phyloP scores from a whole-genome alignment of 35 echinoderm and acorn worm genomes.

The Heliocidaris erythrogramma region DNA sequence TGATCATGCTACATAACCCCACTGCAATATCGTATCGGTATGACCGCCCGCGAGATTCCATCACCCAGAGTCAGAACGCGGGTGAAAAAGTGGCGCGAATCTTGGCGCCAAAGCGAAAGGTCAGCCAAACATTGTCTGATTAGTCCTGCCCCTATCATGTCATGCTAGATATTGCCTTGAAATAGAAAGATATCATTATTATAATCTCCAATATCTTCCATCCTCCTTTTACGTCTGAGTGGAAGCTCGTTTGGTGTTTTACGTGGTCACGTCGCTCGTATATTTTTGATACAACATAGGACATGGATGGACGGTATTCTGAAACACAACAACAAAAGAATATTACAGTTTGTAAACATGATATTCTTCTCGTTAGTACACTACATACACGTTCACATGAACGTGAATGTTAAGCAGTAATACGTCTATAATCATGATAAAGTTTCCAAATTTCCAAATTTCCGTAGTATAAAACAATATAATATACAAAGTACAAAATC shows the following conservation, averaged over 20 bases:
- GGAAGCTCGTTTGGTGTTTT: neutral
- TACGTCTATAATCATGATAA: too few relatives aligned
- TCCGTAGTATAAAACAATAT: too few relatives aligned
- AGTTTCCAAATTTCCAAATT: too few relatives aligned
- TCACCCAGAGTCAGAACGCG: neutral
- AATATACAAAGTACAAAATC: too few relatives aligned
- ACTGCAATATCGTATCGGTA: neutral
- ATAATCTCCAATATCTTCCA: slow-evolving; percentile 3
- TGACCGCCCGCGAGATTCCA: neutral
- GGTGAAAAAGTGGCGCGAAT: neutral
- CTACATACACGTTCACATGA: too few relatives aligned
- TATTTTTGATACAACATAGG: too few relatives aligned
- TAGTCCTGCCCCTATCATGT: neutral
- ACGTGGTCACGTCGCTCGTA: neutral
- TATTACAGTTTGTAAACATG: too few relatives aligned
- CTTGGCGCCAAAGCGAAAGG: neutral
- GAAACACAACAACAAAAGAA: too few relatives aligned
- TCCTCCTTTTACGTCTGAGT: neutral
- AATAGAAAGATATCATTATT: slow-evolving; percentile 19
- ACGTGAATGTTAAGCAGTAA: too few relatives aligned
- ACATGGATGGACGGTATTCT: too few relatives aligned
- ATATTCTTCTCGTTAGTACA: too few relatives aligned
- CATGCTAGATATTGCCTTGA: neutral
- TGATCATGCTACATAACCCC: neutral
- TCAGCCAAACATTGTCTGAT: slow-evolving; percentile 16